These are phyloP conservation scores for Hozukius guyotensis DNA, from an alignment of 2,797 vertebrate species.

Conservation along the genomic window DNA sequence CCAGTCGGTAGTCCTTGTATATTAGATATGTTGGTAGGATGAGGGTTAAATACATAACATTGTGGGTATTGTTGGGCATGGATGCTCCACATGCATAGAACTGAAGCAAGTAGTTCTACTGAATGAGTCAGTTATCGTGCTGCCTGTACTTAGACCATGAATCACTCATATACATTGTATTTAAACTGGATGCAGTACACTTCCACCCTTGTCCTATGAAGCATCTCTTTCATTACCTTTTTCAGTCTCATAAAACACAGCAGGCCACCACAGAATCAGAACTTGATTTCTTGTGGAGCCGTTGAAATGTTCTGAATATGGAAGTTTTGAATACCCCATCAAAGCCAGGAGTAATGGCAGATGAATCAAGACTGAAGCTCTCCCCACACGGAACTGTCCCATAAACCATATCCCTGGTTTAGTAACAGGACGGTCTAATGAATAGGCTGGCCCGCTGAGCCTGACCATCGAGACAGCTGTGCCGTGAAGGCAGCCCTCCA, in stretches of 20 bases:
- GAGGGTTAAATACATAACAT: not conserved
- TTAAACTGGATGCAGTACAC: not conserved
- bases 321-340: conserved; percentile 60
- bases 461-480: conserved; percentile 73
- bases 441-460: conserved; percentile 69
- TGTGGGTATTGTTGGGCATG: not conserved
- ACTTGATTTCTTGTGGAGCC: not conserved
- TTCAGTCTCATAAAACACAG: conserved; percentile 37
- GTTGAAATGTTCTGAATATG: conserved; percentile 39
- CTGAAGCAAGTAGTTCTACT: not conserved
- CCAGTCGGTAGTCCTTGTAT: not conserved
- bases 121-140: not conserved
- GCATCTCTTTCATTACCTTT: conserved; percentile 29
- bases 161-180: not conserved
- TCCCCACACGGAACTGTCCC: conserved; percentile 68
- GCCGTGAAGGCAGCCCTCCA: conserved; percentile 66
- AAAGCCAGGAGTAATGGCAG: conserved; percentile 64
- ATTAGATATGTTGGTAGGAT: not conserved
- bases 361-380: conserved; percentile 59
- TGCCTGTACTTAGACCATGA: not conserved
- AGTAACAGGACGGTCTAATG: conserved; percentile 73
- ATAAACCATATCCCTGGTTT: conserved; percentile 75
- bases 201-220: not conserved
- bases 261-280: conserved; percentile 12
- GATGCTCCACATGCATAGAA: not conserved